These are phyloP conservation scores for Argopecten irradians DNA, from an alignment of 1,140 invertebrate genomes.

Conservation along the genomic window DNA sequence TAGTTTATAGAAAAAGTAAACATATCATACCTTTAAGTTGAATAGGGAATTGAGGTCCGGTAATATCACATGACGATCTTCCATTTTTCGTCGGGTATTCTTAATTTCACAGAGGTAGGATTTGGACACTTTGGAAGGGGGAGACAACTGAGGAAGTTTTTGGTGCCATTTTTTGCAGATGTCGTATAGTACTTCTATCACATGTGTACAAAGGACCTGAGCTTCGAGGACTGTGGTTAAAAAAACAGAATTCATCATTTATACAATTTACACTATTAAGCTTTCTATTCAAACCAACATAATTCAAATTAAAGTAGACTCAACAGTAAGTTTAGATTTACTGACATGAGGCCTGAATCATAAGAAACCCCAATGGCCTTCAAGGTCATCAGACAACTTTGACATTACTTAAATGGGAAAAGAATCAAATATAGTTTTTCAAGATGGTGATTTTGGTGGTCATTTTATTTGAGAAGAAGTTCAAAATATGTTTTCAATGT, in stretches of 20 bases:
- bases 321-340: background rate
- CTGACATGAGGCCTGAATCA: background rate
- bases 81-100: constrained; percentile 89
- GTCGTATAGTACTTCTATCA: constrained; percentile 52
- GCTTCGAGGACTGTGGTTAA: constrained; percentile 58
- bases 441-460: no score
- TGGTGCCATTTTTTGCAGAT: constrained; percentile 58
- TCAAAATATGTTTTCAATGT: no score
- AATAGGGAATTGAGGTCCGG: constrained; percentile 78
- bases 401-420: background rate
- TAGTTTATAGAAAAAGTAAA: background rate
- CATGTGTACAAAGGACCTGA: constrained; percentile 46
- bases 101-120: constrained; percentile 83
- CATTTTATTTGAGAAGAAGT: no score
- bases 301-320: constrained; percentile 3
- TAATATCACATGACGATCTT: constrained; percentile 89
- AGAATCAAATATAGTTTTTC: no score
- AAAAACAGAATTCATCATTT: background rate
- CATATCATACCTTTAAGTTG: constrained; percentile 74
- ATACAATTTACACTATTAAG: background rate
- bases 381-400: background rate
- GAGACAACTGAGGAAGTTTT: constrained; percentile 53
- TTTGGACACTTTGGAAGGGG: constrained; percentile 62
- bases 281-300: background rate
- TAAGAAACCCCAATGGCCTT: background rate